phyloP scores from a whole-genome alignment of 1,140 invertebrate species.

The Kradibia gibbosae region DNA sequence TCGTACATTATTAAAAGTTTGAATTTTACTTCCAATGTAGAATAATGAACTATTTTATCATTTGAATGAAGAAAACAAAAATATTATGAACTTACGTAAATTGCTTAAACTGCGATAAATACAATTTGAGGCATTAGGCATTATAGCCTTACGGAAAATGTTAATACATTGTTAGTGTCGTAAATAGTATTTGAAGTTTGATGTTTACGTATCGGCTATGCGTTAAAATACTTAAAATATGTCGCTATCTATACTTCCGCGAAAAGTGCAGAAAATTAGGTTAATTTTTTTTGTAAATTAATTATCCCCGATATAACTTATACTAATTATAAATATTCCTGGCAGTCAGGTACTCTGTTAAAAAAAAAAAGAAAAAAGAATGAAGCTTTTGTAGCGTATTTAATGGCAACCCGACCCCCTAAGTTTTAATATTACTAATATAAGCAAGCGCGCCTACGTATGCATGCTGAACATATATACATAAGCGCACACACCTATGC shows the following conservation, averaged over 20 bases:
- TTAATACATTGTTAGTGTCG: too few relatives aligned
- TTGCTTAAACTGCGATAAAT: too few relatives aligned
- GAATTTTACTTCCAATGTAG: background rate
- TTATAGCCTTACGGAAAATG: too few relatives aligned
- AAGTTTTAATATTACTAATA: background rate
- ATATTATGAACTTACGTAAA: too few relatives aligned
- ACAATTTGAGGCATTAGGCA: too few relatives aligned
- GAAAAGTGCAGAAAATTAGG: background rate
- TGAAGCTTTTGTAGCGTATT: background rate
- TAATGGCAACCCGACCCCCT: background rate
- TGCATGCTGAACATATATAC: too few relatives aligned
- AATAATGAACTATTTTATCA: too few relatives aligned
- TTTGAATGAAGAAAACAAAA: too few relatives aligned
- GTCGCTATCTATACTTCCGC: background rate
- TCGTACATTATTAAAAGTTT: background rate
- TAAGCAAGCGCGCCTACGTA: background rate
- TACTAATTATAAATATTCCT: background rate
- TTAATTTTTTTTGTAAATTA: too few relatives aligned
- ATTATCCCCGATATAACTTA: background rate
- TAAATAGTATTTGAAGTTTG: too few relatives aligned
- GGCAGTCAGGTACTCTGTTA: background rate
- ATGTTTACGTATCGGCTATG: too few relatives aligned
- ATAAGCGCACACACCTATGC: too few relatives aligned
- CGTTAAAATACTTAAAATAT: background rate
- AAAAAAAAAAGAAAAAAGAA: background rate